Percentiles rank a stretch among this genome's conserved stretches.
phyloP scores from a whole-genome alignment of 2,113 vertebrate species.

The Ciconia boyciana region DNA sequence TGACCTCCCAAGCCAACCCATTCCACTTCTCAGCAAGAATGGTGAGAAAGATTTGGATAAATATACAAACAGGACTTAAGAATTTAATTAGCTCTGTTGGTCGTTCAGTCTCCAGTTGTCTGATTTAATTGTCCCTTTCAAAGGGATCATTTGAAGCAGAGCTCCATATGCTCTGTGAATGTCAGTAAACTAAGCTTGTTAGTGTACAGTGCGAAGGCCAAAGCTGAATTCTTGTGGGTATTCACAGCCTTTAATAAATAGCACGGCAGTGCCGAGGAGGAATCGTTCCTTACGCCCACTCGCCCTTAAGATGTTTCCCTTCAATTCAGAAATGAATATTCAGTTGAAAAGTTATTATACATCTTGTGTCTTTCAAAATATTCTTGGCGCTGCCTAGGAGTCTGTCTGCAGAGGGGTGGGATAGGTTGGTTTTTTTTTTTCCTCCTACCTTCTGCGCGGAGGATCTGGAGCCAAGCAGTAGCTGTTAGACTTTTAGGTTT shows the following conservation, averaged over 20 bases:
- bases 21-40: not conserved
- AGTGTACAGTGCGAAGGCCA: conserved; percentile 23
- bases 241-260: conserved; percentile 24
- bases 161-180: conserved; percentile 6
- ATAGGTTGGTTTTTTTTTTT: not conserved
- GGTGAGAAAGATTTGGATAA: conserved; percentile 11
- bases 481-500: conserved; percentile 9
- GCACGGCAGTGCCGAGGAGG: not conserved
- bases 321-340: conserved; percentile 54
- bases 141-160: conserved; percentile 27
- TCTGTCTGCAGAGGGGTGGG: conserved; percentile 12
- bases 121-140: conserved; percentile 38
- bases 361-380: conserved; percentile 46
- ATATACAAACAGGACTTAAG: not conserved
- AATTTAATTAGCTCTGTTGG: conserved; percentile 42
- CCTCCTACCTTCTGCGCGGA: not conserved
- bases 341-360: conserved; percentile 24
- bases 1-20: not conserved
- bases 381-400: conserved; percentile 18
- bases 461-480: not conserved
- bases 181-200: conserved; percentile 36
- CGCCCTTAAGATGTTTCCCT: conserved; percentile 43
- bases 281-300: conserved; percentile 36
- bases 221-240: conserved; percentile 28
- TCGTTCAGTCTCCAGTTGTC: conserved; percentile 16